A percentile compares a stretch with the other conserved stretches of the same genome.
Conservation (phyloP, 2,888 invertebrate species). For the Leucoptera coffeella region DNA sequence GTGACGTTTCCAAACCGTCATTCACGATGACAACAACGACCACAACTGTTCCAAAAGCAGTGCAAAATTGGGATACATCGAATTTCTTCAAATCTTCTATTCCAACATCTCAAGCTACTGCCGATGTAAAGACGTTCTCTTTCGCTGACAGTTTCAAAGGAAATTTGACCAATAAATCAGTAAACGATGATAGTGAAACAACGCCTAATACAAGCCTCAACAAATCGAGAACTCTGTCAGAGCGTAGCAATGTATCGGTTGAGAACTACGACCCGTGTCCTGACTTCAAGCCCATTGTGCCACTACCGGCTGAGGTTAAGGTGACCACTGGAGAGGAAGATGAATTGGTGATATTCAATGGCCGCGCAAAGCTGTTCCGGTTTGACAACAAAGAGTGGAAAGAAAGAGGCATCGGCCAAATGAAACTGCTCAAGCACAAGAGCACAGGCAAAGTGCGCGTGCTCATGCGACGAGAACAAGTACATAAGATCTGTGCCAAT, state of each 20-base stretch:
- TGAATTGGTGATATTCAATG: slow-evolving; percentile 67
- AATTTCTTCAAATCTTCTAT: slow-evolving; percentile 12
- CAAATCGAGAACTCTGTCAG: slow-evolving; percentile 43
- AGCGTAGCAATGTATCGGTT: slow-evolving; percentile 41
- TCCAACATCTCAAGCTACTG: slow-evolving; percentile 8
- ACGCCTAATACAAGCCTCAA: slow-evolving; percentile 26
- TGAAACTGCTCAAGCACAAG: slow-evolving; percentile 73
- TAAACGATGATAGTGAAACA: slow-evolving; percentile 8
- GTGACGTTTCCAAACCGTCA: slow-evolving; percentile 19
- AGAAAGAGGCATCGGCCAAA: slow-evolving; percentile 80
- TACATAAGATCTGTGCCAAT: slow-evolving; percentile 88
- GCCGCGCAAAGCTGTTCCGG: slow-evolving; percentile 78
- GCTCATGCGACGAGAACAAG: slow-evolving; percentile 86
- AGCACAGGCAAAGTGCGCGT: slow-evolving; percentile 63
- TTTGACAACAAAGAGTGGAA: slow-evolving; percentile 86
- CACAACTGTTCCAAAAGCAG: slow-evolving; percentile 12
- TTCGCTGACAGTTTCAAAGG: slow-evolving; percentile 7
- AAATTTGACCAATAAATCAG: slow-evolving; percentile 15
- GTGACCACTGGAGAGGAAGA: slow-evolving; percentile 81
- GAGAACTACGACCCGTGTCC: slow-evolving; percentile 70
- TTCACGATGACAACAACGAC: slow-evolving; percentile 25
- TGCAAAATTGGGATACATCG: slow-evolving; percentile 13
- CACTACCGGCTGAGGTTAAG: slow-evolving; percentile 76
- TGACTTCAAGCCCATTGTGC: slow-evolving; percentile 81
- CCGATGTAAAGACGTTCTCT: slow-evolving; percentile 7